Evolutionary conservation across 2,113 vertebrate species (phyloP), one percentile per base, ranked within the genome.

Genomic region (Bucco capensis): DNA sequence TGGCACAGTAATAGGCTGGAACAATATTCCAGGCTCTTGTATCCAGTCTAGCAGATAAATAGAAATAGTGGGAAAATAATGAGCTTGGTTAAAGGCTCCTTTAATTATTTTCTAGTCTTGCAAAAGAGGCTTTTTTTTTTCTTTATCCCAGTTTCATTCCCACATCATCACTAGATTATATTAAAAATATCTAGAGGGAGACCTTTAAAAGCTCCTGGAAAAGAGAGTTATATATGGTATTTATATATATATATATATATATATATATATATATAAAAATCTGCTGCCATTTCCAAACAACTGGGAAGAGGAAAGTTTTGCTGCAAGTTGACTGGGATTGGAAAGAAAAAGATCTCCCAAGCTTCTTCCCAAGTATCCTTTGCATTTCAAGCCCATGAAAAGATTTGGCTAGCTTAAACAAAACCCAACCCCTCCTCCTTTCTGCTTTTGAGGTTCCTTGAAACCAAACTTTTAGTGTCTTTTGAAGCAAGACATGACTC

Each of bases 381-480:
- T 37, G 28, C 66, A 66, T 18, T 62, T 80, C 28, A 42, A 96
- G 33, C 50, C 67, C 40, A 23, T 46, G 27, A 79, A 86, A 83
- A 69, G 8, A 30, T 89, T 82, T 82, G 51, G 31, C 54, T 31
- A 58, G 37, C 60, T 54, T 50, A 21, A 54, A 91, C n/a, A n/a
- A 86, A 64, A 4, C 16, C 10, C 69, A 70, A 38, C 38, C 51
- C 38, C 51, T 17, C 53, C 25, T 94, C 82, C 82, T 82, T 95
- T 93, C 91, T 90, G 92, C 91, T 96, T 95, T 96, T 95, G 80
- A 94, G 92, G 94, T 90, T 94, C 86, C 87, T 84, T 57, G 79
- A 88, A 86, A 49, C 54, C 88, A 86, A 93, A 83, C 72, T 61
- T n/a, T 70, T 0, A 38, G 64, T 19, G 64, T 31, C 88, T 92